A percentile compares a stretch with the other conserved stretches of the same genome.
Evolutionary conservation across 2,797 vertebrate genomes (phyloP).

Genomic region (Danio aesculapii): DNA sequence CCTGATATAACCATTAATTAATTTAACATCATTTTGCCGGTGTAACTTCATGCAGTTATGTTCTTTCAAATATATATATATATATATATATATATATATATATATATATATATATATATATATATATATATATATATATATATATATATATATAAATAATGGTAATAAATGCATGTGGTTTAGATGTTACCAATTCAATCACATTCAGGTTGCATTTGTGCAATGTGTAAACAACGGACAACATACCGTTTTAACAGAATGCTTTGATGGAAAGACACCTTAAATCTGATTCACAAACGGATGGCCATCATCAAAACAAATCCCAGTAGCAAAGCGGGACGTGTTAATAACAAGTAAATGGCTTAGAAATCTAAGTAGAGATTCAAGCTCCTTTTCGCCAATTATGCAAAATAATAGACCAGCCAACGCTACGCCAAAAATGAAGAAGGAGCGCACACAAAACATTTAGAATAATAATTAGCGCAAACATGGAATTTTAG

Average conservation of each 20-base stretch:
- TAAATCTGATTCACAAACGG: neutral
- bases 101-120: too few species aligned
- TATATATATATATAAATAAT: too few species aligned
- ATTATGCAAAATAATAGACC: neutral
- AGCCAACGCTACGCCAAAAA: neutral
- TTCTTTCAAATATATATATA: neutral
- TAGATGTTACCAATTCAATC: neutral
- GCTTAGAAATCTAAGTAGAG: neutral
- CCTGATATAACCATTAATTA: neutral
- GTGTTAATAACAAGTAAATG: neutral
- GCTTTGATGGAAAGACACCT: neutral
- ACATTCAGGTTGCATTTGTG: neutral
- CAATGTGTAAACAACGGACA: neutral
- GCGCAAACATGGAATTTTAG: conserved; percentile 32
- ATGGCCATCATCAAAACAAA: neutral
- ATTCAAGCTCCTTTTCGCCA: neutral
- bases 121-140: too few species aligned
- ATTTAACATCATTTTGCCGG: neutral
- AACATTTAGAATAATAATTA: conserved; percentile 55
- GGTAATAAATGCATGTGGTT: neutral
- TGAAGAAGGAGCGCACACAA: neutral
- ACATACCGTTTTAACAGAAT: neutral
- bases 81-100: too few species aligned
- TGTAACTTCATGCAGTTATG: neutral
- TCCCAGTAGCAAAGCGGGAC: neutral